Evolutionary conservation across 1,140 invertebrate genomes (phyloP).

Genomic region (Heliconius congener): DNA sequence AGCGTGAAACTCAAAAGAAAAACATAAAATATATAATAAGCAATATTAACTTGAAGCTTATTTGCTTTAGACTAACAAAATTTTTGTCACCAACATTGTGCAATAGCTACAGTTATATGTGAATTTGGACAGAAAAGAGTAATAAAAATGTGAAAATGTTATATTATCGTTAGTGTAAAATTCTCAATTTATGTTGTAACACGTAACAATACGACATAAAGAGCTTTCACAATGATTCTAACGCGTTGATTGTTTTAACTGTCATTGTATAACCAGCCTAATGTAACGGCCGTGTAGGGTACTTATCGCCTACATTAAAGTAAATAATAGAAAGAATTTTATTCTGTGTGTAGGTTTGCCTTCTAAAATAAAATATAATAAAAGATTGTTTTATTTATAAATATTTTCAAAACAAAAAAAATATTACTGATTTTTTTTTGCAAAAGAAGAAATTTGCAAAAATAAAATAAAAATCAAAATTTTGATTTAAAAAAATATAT

Average conservation of each 20-base stretch:
- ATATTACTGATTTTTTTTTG: too few species aligned
- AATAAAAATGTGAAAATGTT: conserved; percentile 37
- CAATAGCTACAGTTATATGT: conserved; percentile 16
- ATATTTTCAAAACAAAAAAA: too few species aligned
- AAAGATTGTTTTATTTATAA: too few species aligned
- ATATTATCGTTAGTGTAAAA: conserved; percentile 30
- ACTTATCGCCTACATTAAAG: conserved; percentile 2
- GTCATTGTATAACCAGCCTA: conserved; percentile 20
- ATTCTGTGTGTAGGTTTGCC: not conserved
- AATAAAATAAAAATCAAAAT: too few species aligned
- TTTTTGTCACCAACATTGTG: conserved; percentile 17
- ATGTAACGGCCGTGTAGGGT: not conserved
- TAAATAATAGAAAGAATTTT: not conserved
- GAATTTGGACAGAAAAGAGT: conserved; percentile 27
- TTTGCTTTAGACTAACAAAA: not conserved
- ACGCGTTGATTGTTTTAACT: conserved; percentile 20
- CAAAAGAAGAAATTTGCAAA: too few species aligned
- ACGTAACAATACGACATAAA: conserved; percentile 30
- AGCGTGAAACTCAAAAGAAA: not conserved
- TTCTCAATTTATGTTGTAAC: conserved; percentile 30
- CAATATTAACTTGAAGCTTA: not conserved
- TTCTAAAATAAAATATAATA: not conserved
- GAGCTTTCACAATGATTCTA: conserved; percentile 32
- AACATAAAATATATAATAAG: not conserved
- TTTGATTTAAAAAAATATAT: too few species aligned